Evolutionary conservation across 2,888 invertebrate genomes (phyloP).

Genomic region (Apodemia mormo): DNA sequence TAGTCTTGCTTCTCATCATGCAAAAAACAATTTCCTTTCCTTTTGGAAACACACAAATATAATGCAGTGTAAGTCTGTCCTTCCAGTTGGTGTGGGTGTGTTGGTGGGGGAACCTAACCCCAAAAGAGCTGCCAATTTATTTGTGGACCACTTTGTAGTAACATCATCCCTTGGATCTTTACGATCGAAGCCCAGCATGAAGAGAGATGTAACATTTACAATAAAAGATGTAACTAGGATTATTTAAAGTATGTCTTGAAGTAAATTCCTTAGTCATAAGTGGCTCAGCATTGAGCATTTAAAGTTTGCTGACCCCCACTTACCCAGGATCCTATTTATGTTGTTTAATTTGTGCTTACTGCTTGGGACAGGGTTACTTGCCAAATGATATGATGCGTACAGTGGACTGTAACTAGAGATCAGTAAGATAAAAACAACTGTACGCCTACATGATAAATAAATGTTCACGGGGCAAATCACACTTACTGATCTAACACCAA

Average conservation of each 20-base stretch:
- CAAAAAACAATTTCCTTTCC: conserved; percentile 21
- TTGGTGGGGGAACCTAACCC: background rate
- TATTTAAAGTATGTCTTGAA: background rate
- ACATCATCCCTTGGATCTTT: background rate
- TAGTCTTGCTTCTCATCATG: too few relatives aligned
- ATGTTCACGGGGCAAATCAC: too few relatives aligned
- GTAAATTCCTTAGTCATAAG: background rate
- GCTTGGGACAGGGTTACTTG: background rate
- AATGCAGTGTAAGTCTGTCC: conserved; percentile 19
- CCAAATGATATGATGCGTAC: background rate
- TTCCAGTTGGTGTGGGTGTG: conserved; percentile 23
- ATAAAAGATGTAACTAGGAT: background rate
- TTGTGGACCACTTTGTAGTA: background rate
- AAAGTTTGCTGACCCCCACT: background rate
- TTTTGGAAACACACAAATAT: conserved; percentile 34
- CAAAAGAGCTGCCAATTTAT: background rate
- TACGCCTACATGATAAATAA: background rate
- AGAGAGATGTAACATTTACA: background rate
- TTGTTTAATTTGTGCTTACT: background rate
- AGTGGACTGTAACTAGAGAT: background rate
- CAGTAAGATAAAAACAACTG: background rate
- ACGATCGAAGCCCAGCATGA: background rate
- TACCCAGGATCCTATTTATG: background rate
- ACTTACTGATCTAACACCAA: too few relatives aligned
- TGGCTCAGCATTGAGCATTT: background rate